Percentiles rank a stretch among this genome's conserved stretches.
phyloP scores from a whole-genome alignment of 1,140 invertebrate species.

The Musca vetustissima region DNA sequence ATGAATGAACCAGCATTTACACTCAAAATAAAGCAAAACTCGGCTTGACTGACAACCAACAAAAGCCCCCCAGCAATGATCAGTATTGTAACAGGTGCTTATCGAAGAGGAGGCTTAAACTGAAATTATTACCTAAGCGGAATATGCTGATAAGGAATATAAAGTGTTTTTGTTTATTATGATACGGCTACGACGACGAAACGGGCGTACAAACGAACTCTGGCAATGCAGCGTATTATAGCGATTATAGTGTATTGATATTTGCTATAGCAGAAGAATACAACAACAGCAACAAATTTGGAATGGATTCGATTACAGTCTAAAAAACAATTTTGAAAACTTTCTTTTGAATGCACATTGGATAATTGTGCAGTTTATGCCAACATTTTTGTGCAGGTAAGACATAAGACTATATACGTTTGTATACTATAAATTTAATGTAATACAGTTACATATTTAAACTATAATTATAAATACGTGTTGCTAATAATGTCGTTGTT shows the following conservation, averaged over 20 bases:
- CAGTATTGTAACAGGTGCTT: conserved; percentile 15
- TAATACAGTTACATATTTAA: neutral
- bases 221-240: too few species aligned
- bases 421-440: neutral
- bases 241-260: too few species aligned
- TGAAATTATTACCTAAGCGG: neutral
- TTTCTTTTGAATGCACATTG: conserved; percentile 12
- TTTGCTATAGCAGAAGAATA: neutral
- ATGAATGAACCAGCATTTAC: too few species aligned
- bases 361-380: conserved; percentile 15
- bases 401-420: neutral
- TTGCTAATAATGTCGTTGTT: too few species aligned
- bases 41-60: neutral
- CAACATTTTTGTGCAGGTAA: conserved; percentile 1
- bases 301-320: too few species aligned
- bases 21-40: neutral
- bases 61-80: neutral
- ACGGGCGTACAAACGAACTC: neutral
- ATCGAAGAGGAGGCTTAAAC: neutral
- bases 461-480: neutral
- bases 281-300: neutral
- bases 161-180: too few species aligned
- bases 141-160: too few species aligned
- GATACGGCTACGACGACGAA: too few species aligned
- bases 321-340: neutral